Conservation (phyloP, 2,113 vertebrate species). For the Columbina picui region DNA sequence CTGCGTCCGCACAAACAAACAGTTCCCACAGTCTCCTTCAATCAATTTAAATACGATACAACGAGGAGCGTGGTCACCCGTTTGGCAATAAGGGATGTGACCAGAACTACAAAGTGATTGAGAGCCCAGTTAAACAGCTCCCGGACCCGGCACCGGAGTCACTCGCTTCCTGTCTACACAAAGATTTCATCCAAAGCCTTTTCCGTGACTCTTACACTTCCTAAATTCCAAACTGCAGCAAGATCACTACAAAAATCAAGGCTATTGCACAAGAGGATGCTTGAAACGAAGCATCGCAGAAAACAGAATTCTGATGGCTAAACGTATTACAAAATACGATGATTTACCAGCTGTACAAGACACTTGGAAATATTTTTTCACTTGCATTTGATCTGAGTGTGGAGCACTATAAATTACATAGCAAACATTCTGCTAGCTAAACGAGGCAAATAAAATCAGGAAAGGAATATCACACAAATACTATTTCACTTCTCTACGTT, state of each 20-base stretch:
- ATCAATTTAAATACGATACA: not conserved
- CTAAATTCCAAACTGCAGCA: conserved; percentile 47
- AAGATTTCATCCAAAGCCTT: conserved; percentile 14
- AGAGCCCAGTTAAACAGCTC: conserved; percentile 5
- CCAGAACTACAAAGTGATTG: not conserved
- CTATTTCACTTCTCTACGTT: not conserved
- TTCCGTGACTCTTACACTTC: conserved; percentile 45
- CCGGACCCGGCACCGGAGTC: conserved; percentile 4
- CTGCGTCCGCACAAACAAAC: rapidly evolving
- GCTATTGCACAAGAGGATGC: conserved; percentile 49
- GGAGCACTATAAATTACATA: conserved; percentile 29
- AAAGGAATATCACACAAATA: not conserved
- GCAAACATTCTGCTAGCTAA: conserved; percentile 8
- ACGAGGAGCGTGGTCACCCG: not conserved
- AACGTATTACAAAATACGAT: conserved; percentile 21
- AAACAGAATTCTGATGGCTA: not conserved
- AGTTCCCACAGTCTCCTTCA: not conserved
- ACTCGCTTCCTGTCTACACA: conserved; percentile 32
- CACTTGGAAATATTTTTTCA: conserved; percentile 36
- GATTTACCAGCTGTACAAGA: conserved; percentile 40
- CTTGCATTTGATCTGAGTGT: conserved; percentile 29
- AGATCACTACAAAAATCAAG: not conserved
- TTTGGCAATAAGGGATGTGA: not conserved
- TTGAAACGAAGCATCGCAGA: conserved; percentile 4
- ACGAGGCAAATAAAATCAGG: not conserved